Base-by-base conservation (phyloP, 2,113 vertebrate species). In the Percina caprodes region DNA sequence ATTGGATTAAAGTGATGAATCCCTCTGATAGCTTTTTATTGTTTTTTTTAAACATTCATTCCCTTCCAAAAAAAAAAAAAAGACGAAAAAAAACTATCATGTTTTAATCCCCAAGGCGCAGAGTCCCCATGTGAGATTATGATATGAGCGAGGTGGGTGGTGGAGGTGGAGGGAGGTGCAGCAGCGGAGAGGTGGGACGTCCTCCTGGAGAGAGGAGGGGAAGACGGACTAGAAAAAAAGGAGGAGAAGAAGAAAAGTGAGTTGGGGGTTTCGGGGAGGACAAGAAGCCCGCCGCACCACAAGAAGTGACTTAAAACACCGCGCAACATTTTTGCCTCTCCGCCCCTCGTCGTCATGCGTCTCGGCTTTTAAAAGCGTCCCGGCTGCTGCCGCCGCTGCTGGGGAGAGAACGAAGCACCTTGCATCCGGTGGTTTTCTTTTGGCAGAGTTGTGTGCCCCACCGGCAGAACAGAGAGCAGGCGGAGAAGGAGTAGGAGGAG, bases 161-260 rank as follows among this genome's bases (percentile, higher is more conserved):
- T 26, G 49, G 86, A 16, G 46, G 61, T 5, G 67, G 49, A 3
- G 66, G 60, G 16, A 55, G 49, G 4, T 12, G 73, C 5, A 42
- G 68, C 42, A 24, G 60, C 3, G 14, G 69, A 58, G 70, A 87
- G 84, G 84, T 74, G 86, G 90, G 86, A 86, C 84, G 86, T 91
- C 84, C 90, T 76, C 85, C 77, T 58, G 76, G 69, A 69, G 75
- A 79, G 80, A 69, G 72, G 39, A 61, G 39, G 62, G 59, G 26
- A 75, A 54, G 74, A 61, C 33, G 61, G 67, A 26, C 10, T 33
- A 77, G 73, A n/a, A 56, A n/a, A 45, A 24, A 23, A 49, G 33
- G 48, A 45, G 46, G 69, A 58, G 72, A 58, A 39, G 68, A 68
- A 48, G 18, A 35, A 75, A 11, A 5, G 55, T 5, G 77, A n/a